Evolutionary conservation across 2,888 invertebrate species (phyloP).

Genomic region (Anorthoa munda): DNA sequence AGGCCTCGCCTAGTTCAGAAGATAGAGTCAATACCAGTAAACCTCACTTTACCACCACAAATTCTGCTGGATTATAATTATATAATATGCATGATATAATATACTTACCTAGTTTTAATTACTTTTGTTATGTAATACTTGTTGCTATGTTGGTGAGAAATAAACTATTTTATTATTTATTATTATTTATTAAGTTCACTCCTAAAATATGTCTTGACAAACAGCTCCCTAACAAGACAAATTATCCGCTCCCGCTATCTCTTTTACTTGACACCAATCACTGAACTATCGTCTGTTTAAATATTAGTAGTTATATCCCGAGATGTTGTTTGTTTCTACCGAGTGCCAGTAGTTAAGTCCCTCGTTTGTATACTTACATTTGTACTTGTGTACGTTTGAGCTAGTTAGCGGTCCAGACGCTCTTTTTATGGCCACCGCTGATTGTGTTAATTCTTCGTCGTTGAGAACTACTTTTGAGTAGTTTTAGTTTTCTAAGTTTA

Average conservation of each 20-base stretch:
- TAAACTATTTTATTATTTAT: too few relatives aligned
- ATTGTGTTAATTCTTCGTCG: conserved; percentile 58
- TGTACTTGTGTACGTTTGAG: conserved; percentile 71
- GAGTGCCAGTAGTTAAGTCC: conserved; percentile 71
- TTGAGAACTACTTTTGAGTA: conserved; percentile 49
- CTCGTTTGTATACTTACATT: conserved; percentile 71
- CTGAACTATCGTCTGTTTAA: conserved; percentile 72
- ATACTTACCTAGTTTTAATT: too few relatives aligned
- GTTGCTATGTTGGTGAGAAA: too few relatives aligned
- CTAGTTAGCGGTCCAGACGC: conserved; percentile 59
- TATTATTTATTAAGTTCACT: too few relatives aligned
- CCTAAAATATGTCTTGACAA: neutral
- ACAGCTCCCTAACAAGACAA: neutral
- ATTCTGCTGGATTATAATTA: too few relatives aligned
- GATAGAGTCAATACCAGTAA: too few relatives aligned
- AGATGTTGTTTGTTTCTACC: conserved; percentile 79
- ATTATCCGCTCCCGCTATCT: conserved; percentile 47
- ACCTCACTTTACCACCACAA: too few relatives aligned
- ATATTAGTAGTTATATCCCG: conserved; percentile 83
- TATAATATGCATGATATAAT: too few relatives aligned
- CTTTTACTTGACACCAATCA: conserved; percentile 25
- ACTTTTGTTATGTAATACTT: too few relatives aligned
- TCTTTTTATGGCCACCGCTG: conserved; percentile 57
- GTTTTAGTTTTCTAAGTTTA: conserved; percentile 42
- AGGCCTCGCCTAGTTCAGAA: too few relatives aligned